Percentiles rank a stretch among this genome's conserved stretches.
Conservation (phyloP, 2,113 vertebrate species). For the Brachyhypopomus gauderio region DNA sequence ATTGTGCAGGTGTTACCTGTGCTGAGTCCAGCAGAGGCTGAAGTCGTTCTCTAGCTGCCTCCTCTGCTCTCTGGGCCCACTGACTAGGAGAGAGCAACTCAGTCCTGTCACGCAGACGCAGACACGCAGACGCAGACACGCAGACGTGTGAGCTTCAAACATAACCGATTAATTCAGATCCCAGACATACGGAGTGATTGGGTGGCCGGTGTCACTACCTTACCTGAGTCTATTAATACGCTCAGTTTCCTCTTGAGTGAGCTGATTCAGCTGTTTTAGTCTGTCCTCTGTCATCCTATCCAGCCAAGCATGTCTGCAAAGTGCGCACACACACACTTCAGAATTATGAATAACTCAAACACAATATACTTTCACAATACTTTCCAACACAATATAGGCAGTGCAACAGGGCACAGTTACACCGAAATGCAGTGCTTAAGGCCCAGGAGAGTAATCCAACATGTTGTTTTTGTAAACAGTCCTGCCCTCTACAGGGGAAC, state of each 20-base stretch:
- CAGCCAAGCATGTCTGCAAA: constrained; percentile 69
- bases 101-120: constrained; percentile 65
- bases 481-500: too few species aligned
- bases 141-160: background rate
- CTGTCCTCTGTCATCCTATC: constrained; percentile 67
- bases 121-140: constrained; percentile 44
- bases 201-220: background rate
- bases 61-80: constrained; percentile 67
- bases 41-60: constrained; percentile 56
- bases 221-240: constrained; percentile 68
- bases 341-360: background rate
- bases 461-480: too few species aligned
- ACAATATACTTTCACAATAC: background rate
- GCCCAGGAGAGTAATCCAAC: too few species aligned
- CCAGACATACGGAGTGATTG: background rate
- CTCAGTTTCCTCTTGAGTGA: constrained; percentile 65
- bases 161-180: background rate
- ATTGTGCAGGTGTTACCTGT: constrained; percentile 66
- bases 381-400: background rate
- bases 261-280: constrained; percentile 63
- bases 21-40: constrained; percentile 65
- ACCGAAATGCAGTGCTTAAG: background rate
- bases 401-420: background rate
- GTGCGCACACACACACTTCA: constrained; percentile 10
- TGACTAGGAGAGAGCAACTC: constrained; percentile 61